Percentiles rank a stretch among this genome's conserved stretches.
Conservation (phyloP, 1,140 invertebrate genomes). For the Periplaneta americana region DNA sequence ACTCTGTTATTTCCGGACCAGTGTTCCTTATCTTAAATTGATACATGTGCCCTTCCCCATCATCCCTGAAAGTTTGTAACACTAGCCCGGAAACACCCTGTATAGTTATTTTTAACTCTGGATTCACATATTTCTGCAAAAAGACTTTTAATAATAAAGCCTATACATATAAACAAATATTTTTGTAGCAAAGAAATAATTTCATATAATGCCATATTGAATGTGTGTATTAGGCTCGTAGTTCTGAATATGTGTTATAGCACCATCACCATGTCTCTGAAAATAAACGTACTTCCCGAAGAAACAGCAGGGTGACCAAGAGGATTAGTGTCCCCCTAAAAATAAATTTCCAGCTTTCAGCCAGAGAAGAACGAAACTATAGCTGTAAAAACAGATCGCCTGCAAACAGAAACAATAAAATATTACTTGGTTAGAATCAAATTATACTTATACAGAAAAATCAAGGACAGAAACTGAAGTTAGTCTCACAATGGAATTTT, state of each 20-base stretch:
- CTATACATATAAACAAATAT: too few relatives aligned
- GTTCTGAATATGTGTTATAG: background rate
- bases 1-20: too few relatives aligned
- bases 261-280: background rate
- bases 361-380: background rate
- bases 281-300: background rate
- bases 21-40: too few relatives aligned
- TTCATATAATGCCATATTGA: too few relatives aligned
- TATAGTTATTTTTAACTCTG: too few relatives aligned
- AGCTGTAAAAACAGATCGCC: background rate
- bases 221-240: background rate
- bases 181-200: too few relatives aligned
- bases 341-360: background rate
- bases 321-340: background rate
- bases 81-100: too few relatives aligned
- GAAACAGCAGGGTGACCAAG: background rate
- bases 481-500: background rate
- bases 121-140: too few relatives aligned
- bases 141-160: too few relatives aligned
- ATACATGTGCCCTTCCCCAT: too few relatives aligned
- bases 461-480: background rate
- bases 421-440: background rate
- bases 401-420: background rate
- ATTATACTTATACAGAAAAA: too few relatives aligned
- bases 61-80: too few relatives aligned